phyloP scores from a whole-genome alignment of 2,113 vertebrate species.

The Tympanuchus pallidicinctus region DNA sequence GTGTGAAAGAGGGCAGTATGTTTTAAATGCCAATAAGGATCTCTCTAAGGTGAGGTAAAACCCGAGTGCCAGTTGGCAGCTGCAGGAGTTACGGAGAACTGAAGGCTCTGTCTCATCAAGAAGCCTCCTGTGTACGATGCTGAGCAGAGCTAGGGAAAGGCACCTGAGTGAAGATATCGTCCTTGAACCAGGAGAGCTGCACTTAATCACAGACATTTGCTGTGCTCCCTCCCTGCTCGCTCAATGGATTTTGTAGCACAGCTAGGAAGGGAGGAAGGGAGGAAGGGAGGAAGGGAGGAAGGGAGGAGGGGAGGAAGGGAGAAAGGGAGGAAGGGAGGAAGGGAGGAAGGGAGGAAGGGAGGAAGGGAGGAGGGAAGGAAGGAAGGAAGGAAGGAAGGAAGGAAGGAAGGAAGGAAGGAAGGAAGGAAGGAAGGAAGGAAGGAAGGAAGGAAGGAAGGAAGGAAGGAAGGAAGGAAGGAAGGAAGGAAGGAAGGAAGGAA shows the following conservation, averaged over 20 bases:
- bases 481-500: no score
- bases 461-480: no score
- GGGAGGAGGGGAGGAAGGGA: no score
- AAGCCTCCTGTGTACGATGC: constrained; percentile 22
- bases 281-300: no score
- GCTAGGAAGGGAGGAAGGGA: no score
- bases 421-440: no score
- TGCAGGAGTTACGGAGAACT: constrained; percentile 23
- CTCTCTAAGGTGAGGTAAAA: constrained; percentile 28
- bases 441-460: no score
- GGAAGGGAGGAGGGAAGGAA: no score
- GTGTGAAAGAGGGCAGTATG: background rate
- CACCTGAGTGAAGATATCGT: background rate
- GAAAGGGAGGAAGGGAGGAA: no score
- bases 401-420: no score
- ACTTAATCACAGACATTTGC: constrained; percentile 12
- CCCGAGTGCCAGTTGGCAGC: background rate
- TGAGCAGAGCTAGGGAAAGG: background rate
- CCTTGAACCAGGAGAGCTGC: background rate
- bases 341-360: no score
- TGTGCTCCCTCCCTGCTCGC: background rate
- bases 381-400: no score
- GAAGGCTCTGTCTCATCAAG: constrained; percentile 3
- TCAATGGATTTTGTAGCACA: background rate
- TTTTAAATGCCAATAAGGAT: constrained; percentile 29